A percentile compares a stretch with the other conserved stretches of the same genome.
Conservation (phyloP, 2,888 invertebrate species). For the Dynastes tityus region DNA sequence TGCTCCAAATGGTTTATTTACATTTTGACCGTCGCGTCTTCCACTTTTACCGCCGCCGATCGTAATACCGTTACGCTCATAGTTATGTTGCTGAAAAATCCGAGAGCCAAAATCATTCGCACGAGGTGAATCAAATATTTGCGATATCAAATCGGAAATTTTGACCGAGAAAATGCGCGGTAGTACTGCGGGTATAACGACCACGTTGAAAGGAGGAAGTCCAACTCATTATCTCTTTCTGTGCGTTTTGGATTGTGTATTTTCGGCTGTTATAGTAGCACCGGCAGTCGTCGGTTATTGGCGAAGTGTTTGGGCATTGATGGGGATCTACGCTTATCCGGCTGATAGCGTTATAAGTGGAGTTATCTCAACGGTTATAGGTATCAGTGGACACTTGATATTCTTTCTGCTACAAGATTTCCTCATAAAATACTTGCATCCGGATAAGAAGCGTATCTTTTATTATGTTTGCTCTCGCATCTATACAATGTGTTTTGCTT, state of each 20-base stretch:
- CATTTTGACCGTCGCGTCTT: conserved; percentile 17
- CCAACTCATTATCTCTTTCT: conserved; percentile 73
- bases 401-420: conserved; percentile 80
- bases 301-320: conserved; percentile 89
- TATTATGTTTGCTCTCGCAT: conserved; percentile 82
- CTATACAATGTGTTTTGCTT: conserved; percentile 84
- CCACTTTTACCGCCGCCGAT: not conserved
- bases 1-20: conserved; percentile 43
- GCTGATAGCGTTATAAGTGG: conserved; percentile 76
- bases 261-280: conserved; percentile 83
- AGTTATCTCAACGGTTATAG: conserved; percentile 79
- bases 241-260: conserved; percentile 79
- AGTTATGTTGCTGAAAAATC: conserved; percentile 32
- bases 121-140: not conserved
- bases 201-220: conserved; percentile 75
- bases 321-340: conserved; percentile 82
- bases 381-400: conserved; percentile 79
- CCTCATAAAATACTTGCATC: conserved; percentile 75
- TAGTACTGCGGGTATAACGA: conserved; percentile 79
- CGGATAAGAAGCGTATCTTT: conserved; percentile 79
- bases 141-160: not conserved
- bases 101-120: not conserved
- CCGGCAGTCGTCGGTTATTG: conserved; percentile 90
- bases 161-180: conserved; percentile 74
- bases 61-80: not conserved